Evolutionary conservation across 1,140 invertebrate species (phyloP), one percentile per base, ranked within the genome.

Genomic region (Trissolcus basalis): DNA sequence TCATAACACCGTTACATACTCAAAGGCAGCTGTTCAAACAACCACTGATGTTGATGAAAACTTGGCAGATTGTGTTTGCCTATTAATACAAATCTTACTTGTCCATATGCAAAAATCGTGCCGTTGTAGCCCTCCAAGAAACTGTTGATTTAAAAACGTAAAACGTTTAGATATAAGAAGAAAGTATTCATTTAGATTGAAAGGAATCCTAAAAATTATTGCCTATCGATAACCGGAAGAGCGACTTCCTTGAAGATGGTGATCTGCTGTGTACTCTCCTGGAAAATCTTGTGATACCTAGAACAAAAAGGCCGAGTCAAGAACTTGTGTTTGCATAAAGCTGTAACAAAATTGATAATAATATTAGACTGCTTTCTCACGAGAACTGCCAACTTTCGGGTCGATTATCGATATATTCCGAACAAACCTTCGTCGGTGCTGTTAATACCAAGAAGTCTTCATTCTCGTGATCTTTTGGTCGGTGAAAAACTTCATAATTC

Each of bases 91-190:
- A 44, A 12, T 63, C 54, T 79, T 83, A 89, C 89, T 88, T 95
- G 94, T 33, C 94, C 94, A 81, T 96, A 96, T 0, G 94, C 94
- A 89, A 96, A 95, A 64, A 96, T 94, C n/a, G 94, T 95, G 51
- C 94, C 94, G 88, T 95, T 95, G 88, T 93, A 95, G 1, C 94
- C 94, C 79, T 90, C 88, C 8, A 95, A 88, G 7, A 93, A 92
- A 49, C 88, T 89, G 63, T 27, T 6, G 19, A 27, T 27, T 27
- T 1, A 27, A 27, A 27, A 27, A 27, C 1, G 6, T 27, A 27
- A 27, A 27, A n/a, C n/a, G n/a, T n/a, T n/a, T n/a, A n/a, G n/a
- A n/a, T n/a, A n/a, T n/a, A n/a, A n/a, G n/a, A n/a, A n/a, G n/a
- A n/a, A n/a, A n/a, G n/a, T n/a, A n/a, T n/a, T n/a, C n/a, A n/a